Percentiles rank a stretch among this genome's conserved stretches.
These are phyloP conservation scores for Drosophila helvetica DNA, from an alignment of 2,888 invertebrate genomes.

Conservation along the genomic window DNA sequence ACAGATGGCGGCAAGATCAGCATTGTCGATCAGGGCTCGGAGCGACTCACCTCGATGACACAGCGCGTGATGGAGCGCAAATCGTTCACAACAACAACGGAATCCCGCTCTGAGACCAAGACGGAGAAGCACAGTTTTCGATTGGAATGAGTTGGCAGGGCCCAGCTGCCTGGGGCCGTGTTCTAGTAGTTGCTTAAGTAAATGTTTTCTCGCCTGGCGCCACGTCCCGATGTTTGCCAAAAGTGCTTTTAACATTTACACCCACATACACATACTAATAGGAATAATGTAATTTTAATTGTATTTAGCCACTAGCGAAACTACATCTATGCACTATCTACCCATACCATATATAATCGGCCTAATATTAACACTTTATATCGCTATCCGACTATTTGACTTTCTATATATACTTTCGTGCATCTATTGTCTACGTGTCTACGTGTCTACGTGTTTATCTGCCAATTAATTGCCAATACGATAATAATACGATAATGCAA, in stretches of 20 bases:
- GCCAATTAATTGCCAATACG: constrained; percentile 80
- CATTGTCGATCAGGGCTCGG: constrained; percentile 82
- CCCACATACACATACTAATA: constrained; percentile 71
- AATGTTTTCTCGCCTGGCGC: constrained; percentile 24
- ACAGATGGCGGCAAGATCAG: constrained; percentile 82
- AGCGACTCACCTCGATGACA: constrained; percentile 83
- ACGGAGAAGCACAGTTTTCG: constrained; percentile 84
- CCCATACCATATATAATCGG: constrained; percentile 34
- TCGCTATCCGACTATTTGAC: constrained; percentile 25
- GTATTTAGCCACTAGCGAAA: constrained; percentile 74
- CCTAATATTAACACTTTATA: constrained; percentile 41
- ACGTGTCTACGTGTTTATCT: constrained; percentile 59
- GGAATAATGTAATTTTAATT: constrained; percentile 74
- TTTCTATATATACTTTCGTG: constrained; percentile 43
- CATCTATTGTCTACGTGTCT: constrained; percentile 61
- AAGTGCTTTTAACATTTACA: constrained; percentile 81
- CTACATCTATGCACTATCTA: constrained; percentile 55
- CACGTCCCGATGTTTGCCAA: constrained; percentile 75
- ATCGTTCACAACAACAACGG: constrained; percentile 83
- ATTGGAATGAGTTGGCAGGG: constrained; percentile 73
- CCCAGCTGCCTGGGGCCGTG: not conserved
- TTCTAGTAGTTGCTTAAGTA: constrained; percentile 24
- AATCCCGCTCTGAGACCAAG: constrained; percentile 83
- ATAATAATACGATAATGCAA: constrained; percentile 14
- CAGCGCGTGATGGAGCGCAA: constrained; percentile 84